Base-by-base conservation (phyloP, 2,888 invertebrate species). In the Oscheius myriophilus region DNA sequence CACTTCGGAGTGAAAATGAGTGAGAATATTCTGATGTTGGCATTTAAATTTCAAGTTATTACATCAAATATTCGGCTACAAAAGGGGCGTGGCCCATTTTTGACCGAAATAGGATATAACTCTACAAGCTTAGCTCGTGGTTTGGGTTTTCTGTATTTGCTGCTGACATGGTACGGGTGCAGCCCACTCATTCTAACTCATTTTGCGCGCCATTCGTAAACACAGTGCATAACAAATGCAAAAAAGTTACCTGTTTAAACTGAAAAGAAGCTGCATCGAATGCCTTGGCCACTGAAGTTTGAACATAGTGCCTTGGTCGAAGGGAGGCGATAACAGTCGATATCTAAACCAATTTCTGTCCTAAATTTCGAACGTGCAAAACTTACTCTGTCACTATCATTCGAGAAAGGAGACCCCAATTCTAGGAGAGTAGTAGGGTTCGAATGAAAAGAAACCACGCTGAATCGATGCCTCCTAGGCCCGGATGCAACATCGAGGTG, bases 211-310 rank as follows among this genome's bases (percentile, higher is more conserved):
- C n/a, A n/a, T n/a, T 33, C 9, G 33, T 33, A 33, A 33, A 33
- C 33, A 33, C 9, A 33, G 33, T n/a, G 18, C 49, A 18, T 18
- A 12, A 6, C 4, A 53, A 18, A 26, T 14, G 16, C n/a, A 54
- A 3, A 42, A 43, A 14, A 3, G 26, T 45, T 2, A 68, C 69
- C 57, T 53, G 49, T 11, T 49, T 41, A 26, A 66, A 59, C 45
- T 77, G 73, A 7, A 66, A 62, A 6, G 66, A 67, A 9, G 77
- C 77, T 46, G 61, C 54, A 4, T 71, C 68, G 49, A 77, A 59
- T n/a, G 77, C 77, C 39, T 64, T 64, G 4, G 75, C 75, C 21
- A 75, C 73, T 3, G 81, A 82, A 9, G 70, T 69, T 52, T 79
- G 76, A 14, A 69, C 54, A 18, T 66, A 46, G 11, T 59, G 51